Percentiles rank a stretch among this genome's conserved stretches.
phyloP scores from a whole-genome alignment of 2,888 invertebrate species.

The Scaptomyza flava region DNA sequence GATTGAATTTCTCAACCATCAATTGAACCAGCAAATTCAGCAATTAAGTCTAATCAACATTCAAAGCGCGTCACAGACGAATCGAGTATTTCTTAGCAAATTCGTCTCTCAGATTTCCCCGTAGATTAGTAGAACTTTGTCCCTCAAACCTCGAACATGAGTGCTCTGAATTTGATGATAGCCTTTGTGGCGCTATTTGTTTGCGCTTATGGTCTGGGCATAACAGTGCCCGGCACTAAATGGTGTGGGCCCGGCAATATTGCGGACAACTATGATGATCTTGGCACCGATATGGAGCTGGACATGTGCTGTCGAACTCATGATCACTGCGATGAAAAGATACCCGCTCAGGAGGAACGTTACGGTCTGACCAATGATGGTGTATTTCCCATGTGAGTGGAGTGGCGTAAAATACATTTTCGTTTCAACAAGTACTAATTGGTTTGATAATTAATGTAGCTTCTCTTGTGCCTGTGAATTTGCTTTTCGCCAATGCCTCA shows the following conservation, averaged over 20 bases:
- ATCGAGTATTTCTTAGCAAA: constrained; percentile 1
- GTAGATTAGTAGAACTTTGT: constrained; percentile 44
- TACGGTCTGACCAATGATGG: constrained; percentile 54
- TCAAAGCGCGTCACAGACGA: constrained; percentile 19
- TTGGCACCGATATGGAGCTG: constrained; percentile 86
- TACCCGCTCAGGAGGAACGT: constrained; percentile 58
- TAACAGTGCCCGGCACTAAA: constrained; percentile 89
- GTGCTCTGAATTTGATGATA: constrained; percentile 3
- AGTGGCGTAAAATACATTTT: no score
- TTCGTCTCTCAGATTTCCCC: constrained; percentile 5
- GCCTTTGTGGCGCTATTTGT: constrained; percentile 27
- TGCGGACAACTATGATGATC: constrained; percentile 88
- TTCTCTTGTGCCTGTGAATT: constrained; percentile 77
- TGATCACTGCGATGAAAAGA: constrained; percentile 85
- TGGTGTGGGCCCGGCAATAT: constrained; percentile 96
- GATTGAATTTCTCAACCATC: constrained; percentile 14
- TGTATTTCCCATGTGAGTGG: constrained; percentile 68
- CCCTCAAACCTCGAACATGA: constrained; percentile 42
- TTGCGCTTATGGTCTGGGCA: constrained; percentile 26
- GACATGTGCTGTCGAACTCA: constrained; percentile 94
- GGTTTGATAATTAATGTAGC: constrained; percentile 27
- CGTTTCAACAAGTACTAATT: background rate
- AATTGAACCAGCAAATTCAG: constrained; percentile 6
- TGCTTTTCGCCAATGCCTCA: constrained; percentile 70
- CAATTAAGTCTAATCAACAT: constrained; percentile 51